Evolutionary conservation across 1,140 invertebrate genomes (phyloP).

Genomic region (Globodera ellingtonae): DNA sequence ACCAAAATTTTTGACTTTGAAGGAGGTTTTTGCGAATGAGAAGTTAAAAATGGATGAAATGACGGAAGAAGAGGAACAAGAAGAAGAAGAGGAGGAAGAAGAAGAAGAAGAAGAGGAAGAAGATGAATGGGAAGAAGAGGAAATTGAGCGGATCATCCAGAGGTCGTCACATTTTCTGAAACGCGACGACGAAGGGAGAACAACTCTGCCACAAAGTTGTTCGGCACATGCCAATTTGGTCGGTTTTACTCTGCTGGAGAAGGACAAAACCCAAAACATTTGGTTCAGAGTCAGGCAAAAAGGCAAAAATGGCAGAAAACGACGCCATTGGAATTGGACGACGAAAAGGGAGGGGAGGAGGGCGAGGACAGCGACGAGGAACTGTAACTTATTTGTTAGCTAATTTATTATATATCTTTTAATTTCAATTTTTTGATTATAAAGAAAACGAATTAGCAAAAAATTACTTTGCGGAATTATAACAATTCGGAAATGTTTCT

Average conservation of each 20-base stretch:
- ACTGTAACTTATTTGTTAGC: slow-evolving; percentile 26
- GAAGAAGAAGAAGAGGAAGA: slow-evolving; percentile 26
- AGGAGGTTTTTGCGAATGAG: not conserved
- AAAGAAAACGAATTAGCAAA: not conserved
- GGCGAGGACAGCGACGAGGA: slow-evolving; percentile 48
- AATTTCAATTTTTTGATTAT: too few species aligned
- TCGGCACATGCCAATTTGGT: slow-evolving; percentile 46
- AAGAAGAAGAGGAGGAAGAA: slow-evolving; percentile 16
- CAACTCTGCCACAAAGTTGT: slow-evolving; percentile 30
- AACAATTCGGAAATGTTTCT: too few species aligned
- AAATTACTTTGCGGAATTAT: too few species aligned
- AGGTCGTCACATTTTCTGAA: slow-evolving; percentile 6
- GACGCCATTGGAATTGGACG: not conserved
- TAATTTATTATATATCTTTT: not conserved
- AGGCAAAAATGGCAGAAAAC: not conserved
- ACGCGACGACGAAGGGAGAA: not conserved
- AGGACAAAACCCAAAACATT: not conserved
- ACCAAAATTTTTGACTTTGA: not conserved
- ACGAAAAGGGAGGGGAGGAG: slow-evolving; percentile 24
- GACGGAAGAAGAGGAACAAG: slow-evolving; percentile 8
- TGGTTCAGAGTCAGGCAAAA: slow-evolving; percentile 5
- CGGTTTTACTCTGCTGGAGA: not conserved
- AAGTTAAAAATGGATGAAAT: not conserved
- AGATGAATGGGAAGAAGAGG: not conserved
- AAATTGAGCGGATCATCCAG: slow-evolving; percentile 30